Base-by-base conservation (phyloP, 2,797 vertebrate genomes). In the Pogoniulus pusillus region DNA sequence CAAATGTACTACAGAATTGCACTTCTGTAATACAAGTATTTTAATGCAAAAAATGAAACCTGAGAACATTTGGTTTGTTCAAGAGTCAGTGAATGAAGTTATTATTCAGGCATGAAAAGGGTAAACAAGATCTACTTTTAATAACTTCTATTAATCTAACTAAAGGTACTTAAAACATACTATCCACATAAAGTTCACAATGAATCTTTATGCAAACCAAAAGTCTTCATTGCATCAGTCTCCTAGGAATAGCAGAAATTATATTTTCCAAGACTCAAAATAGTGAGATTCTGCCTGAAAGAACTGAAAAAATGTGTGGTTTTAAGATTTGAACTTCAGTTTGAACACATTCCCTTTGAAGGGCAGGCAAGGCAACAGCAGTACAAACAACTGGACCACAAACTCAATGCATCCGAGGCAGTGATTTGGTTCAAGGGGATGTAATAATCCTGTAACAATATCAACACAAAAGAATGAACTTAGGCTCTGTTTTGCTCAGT, bases 251-350 rank as follows among this genome's bases (percentile, higher is more conserved):
- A 57, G 32, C 19, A 60, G 16, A 81, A 86, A 54, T 54, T 54
- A 10, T 2, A 8, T 59, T 68, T 75, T 55, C 15, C 34, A 53
- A 43, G 30, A 60, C 45, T 75, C 47, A 68, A 62, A 82, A 49
- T 7, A 37, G 23, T 20, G 41, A 5, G 23, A 4, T 17, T 73
- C 45, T 68, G 9, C 35, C 63, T 37, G 43, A 88, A 64, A 27
- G 8, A 68, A 64, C 2, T 17, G 4, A 39, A 43, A 73, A 65
- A 12, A 6, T 2, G n/a, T 9, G 3, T 3, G 4, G 1, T 7
- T 39, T 39, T 60, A 63, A 2, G 64, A 43, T 23, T 14, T n/a
- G 30, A 75, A 60, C 32, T 84, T 60, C 45, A 60, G 15, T 87
- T 75, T 82, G 30, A 89, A 66, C 16, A 34, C 2, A 27, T 29